Evolutionary conservation across 2,113 vertebrate genomes (phyloP).

Genomic region (Rhinogobius similis): DNA sequence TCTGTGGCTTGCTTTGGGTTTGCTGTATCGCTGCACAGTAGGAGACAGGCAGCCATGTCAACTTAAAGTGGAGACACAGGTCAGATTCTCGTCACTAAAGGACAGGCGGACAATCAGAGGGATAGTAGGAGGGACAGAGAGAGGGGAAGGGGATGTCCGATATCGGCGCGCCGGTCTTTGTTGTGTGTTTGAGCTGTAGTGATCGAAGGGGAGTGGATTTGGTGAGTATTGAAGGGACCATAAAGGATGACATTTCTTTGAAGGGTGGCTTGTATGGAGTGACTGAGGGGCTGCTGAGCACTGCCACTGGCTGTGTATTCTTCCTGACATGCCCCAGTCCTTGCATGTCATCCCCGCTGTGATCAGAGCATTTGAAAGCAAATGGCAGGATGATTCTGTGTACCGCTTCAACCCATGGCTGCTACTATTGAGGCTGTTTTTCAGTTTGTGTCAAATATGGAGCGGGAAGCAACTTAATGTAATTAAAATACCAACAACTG

Average conservation of each 20-base stretch:
- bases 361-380: slow-evolving; percentile 70
- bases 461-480: slow-evolving; percentile 12
- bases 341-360: slow-evolving; percentile 73
- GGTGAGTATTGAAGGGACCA: slow-evolving; percentile 71
- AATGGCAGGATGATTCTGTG: slow-evolving; percentile 57
- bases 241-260: slow-evolving; percentile 83
- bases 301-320: slow-evolving; percentile 70
- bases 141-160: slow-evolving; percentile 66
- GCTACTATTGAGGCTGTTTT: slow-evolving; percentile 40
- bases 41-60: slow-evolving; percentile 69
- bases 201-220: slow-evolving; percentile 72
- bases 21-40: slow-evolving; percentile 64
- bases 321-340: slow-evolving; percentile 68
- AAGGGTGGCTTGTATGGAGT: slow-evolving; percentile 76
- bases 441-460: slow-evolving; percentile 30
- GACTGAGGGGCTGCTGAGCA: slow-evolving; percentile 69
- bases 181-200: slow-evolving; percentile 72
- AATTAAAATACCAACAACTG: neutral
- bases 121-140: slow-evolving; percentile 61
- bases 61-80: slow-evolving; percentile 79
- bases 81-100: slow-evolving; percentile 81
- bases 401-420: slow-evolving; percentile 37
- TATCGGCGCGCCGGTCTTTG: slow-evolving; percentile 72
- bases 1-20: slow-evolving; percentile 63
- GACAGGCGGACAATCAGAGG: slow-evolving; percentile 79